Evolutionary conservation across 2,797 vertebrate genomes (phyloP).

Genomic region (Lagorchestes hirsutus): DNA sequence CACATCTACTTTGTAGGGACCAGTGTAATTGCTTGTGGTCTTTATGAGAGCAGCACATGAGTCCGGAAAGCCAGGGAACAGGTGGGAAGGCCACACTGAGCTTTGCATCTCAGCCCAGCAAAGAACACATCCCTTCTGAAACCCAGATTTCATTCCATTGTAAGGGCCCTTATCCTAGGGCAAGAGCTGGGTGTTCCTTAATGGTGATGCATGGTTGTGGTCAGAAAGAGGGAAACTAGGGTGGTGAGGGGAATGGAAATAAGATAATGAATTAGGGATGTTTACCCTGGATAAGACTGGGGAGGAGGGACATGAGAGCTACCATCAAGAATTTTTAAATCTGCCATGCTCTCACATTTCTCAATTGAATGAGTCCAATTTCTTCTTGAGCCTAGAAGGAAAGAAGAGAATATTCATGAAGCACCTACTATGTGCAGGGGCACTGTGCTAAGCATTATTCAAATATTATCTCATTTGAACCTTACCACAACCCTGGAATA

Average conservation of each 20-base stretch:
- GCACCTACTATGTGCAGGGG: not conserved
- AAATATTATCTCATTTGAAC: not conserved
- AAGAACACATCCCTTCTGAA: slow-evolving; percentile 59
- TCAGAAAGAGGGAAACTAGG: not conserved
- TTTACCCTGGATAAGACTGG: not conserved
- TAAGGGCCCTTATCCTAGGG: slow-evolving; percentile 57
- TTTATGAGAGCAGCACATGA: slow-evolving; percentile 84
- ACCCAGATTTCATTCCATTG: slow-evolving; percentile 39
- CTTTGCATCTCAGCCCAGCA: slow-evolving; percentile 76
- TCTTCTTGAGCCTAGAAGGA: not conserved
- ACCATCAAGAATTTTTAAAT: not conserved
- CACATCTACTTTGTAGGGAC: slow-evolving; percentile 83
- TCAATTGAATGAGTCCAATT: not conserved
- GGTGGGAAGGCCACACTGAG: slow-evolving; percentile 82
- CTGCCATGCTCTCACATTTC: not conserved
- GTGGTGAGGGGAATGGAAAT: not conserved
- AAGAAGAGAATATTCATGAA: not conserved
- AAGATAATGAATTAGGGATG: not conserved
- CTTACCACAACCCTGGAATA: not conserved
- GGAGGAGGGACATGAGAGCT: not conserved
- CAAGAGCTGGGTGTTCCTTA: slow-evolving; percentile 16
- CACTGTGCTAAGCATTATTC: not conserved
- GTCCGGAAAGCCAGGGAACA: slow-evolving; percentile 85
- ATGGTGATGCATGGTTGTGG: not conserved
- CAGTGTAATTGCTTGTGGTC: slow-evolving; percentile 86